Evolutionary conservation across 2,797 vertebrate species (phyloP).

Genomic region (Sebastes cheni): DNA sequence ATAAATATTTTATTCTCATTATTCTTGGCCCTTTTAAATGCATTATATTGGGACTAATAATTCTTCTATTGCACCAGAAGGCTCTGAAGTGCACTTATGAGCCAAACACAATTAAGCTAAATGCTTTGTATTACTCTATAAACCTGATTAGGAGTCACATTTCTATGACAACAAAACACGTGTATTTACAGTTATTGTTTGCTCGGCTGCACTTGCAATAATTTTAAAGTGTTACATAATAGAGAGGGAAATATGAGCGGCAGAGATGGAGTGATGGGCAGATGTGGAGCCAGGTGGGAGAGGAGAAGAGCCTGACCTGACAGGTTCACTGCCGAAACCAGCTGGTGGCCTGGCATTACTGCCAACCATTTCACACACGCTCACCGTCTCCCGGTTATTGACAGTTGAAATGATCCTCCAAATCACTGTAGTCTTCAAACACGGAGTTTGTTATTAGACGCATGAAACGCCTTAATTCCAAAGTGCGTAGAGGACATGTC

Average conservation of each 20-base stretch:
- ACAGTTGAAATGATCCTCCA: not conserved
- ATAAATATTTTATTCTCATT: slow-evolving; percentile 62
- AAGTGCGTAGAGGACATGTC: not conserved
- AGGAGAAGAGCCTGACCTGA: slow-evolving; percentile 4
- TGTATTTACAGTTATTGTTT: slow-evolving; percentile 31
- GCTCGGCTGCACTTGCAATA: slow-evolving; percentile 2
- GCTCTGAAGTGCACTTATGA: slow-evolving; percentile 58
- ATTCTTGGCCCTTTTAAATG: slow-evolving; percentile 26
- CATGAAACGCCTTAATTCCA: not conserved
- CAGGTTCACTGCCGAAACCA: slow-evolving; percentile 10
- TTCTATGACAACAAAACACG: slow-evolving; percentile 43
- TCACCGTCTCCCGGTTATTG: not conserved
- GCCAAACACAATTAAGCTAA: slow-evolving; percentile 52
- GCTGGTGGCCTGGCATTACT: slow-evolving; percentile 9
- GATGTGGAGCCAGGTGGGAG: slow-evolving; percentile 40
- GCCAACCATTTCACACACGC: not conserved
- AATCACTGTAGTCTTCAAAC: not conserved
- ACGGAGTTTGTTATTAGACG: slow-evolving; percentile 4
- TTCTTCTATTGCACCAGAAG: slow-evolving; percentile 34
- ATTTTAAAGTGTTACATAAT: slow-evolving; percentile 37
- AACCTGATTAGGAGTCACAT: slow-evolving; percentile 46
- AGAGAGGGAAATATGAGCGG: not conserved
- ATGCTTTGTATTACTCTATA: slow-evolving; percentile 48
- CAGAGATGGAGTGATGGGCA: slow-evolving; percentile 14
- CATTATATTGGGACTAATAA: slow-evolving; percentile 43